Evolutionary conservation across 2,113 vertebrate species (phyloP).

Genomic region (Rhabdomys dilectus): DNA sequence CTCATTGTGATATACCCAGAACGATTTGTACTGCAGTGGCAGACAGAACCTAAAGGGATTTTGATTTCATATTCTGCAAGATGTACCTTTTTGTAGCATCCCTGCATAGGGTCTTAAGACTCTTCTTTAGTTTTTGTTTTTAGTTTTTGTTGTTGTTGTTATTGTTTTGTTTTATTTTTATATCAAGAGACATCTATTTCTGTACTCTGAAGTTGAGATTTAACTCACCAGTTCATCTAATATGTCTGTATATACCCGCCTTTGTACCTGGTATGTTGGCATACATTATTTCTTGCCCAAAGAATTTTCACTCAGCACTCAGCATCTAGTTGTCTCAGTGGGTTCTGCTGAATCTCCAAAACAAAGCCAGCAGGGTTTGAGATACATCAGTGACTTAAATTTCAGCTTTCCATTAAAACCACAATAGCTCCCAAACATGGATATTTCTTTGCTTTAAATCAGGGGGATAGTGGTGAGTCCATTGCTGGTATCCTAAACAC

Average conservation of each 20-base stretch:
- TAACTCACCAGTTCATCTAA: neutral
- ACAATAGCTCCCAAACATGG: neutral
- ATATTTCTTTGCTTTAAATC: neutral
- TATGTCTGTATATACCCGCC: neutral
- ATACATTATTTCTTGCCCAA: neutral
- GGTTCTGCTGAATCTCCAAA: conserved; percentile 16
- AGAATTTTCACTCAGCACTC: neutral
- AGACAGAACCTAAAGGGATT: neutral
- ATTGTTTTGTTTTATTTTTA: no score
- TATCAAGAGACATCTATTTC: neutral
- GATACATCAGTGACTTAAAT: neutral
- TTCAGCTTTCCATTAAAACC: neutral
- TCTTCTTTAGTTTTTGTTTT: neutral
- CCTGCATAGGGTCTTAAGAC: neutral
- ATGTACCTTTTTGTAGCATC: neutral
- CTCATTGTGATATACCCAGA: neutral
- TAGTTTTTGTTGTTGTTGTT: neutral
- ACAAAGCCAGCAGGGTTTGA: neutral
- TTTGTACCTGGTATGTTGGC: neutral
- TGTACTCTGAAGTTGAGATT: neutral
- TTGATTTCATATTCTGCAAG: neutral
- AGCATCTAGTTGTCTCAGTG: neutral
- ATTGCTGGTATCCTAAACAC: neutral
- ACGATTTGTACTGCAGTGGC: neutral
- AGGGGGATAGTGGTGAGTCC: neutral